phyloP scores from a whole-genome alignment of 1,140 invertebrate species.

The Magallana ariakensis region DNA sequence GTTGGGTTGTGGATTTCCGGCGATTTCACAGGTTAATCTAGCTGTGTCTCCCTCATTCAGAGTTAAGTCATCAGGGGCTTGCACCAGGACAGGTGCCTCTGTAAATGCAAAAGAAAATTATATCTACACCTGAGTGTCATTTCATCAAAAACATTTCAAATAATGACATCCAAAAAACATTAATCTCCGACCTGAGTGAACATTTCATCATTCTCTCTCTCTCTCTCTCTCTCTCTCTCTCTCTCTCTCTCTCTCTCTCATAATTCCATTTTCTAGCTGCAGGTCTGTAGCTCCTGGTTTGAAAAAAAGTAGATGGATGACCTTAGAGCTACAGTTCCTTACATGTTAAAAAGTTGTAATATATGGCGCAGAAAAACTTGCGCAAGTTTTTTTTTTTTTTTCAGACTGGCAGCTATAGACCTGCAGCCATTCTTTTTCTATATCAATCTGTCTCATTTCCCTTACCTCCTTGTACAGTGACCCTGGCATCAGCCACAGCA shows the following conservation, averaged over 20 bases:
- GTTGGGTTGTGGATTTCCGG: constrained; percentile 86
- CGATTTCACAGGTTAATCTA: constrained; percentile 85
- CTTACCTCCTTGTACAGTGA: constrained; percentile 84
- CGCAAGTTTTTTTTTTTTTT: too few species aligned
- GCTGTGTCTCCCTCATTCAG: constrained; percentile 60
- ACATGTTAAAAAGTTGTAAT: too few species aligned
- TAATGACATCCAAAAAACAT: too few species aligned
- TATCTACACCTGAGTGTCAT: background rate
- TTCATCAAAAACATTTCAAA: too few species aligned
- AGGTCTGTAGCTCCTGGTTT: too few species aligned
- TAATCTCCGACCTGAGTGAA: background rate
- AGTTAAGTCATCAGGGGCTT: constrained; percentile 59
- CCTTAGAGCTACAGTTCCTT: too few species aligned
- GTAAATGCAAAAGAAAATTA: background rate
- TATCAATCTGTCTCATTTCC: background rate
- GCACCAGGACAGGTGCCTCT: constrained; percentile 56
- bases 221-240: background rate
- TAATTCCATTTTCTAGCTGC: too few species aligned
- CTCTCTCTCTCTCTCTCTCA: too few species aligned
- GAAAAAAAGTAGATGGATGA: too few species aligned
- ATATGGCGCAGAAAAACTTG: too few species aligned
- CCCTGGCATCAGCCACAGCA: constrained; percentile 60
- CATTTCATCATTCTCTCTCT: background rate
- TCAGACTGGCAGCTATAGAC: too few species aligned
- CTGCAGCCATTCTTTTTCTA: too few species aligned